A percentile compares a stretch with the other conserved stretches of the same genome.
These are phyloP conservation scores for Drosophila rellima DNA, from an alignment of 2,888 invertebrate genomes.

Conservation along the genomic window DNA sequence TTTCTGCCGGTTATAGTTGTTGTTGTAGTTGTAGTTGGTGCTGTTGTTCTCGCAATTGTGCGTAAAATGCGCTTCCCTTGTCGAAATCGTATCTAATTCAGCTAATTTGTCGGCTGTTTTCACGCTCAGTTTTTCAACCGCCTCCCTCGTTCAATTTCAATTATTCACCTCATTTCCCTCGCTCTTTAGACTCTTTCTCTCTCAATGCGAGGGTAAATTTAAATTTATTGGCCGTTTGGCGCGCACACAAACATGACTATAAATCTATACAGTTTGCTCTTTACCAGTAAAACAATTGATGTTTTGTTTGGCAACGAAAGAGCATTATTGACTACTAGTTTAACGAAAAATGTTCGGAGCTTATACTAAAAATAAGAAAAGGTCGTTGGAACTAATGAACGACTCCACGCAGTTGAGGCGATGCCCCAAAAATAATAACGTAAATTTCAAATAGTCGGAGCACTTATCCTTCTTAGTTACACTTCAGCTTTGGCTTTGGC, in stretches of 20 bases:
- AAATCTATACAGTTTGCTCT: constrained; percentile 48
- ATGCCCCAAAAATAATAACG: constrained; percentile 69
- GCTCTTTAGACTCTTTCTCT: not conserved
- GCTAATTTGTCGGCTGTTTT: constrained; percentile 64
- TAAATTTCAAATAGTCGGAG: constrained; percentile 63
- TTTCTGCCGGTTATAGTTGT: constrained; percentile 9
- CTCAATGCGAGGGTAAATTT: constrained; percentile 44
- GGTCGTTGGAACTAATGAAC: constrained; percentile 36
- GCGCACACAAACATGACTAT: constrained; percentile 70
- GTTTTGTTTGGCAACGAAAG: constrained; percentile 18
- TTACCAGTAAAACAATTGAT: constrained; percentile 68
- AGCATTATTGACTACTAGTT: constrained; percentile 5
- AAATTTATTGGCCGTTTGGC: constrained; percentile 70
- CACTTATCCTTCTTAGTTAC: constrained; percentile 81
- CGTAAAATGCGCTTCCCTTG: constrained; percentile 57
- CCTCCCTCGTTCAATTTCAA: constrained; percentile 45
- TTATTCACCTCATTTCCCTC: constrained; percentile 38
- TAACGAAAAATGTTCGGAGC: constrained; percentile 7
- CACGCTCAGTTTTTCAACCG: constrained; percentile 43
- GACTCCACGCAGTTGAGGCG: constrained; percentile 6
- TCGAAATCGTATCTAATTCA: constrained; percentile 54
- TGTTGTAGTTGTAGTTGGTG: constrained; percentile 15
- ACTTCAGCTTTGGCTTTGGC: constrained; percentile 63
- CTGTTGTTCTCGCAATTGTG: constrained; percentile 50
- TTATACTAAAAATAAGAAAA: constrained; percentile 18